Percentiles rank a stretch among this genome's conserved stretches.
phyloP scores from a whole-genome alignment of 2,797 vertebrate genomes.

The Phyllotis vaccarum region DNA sequence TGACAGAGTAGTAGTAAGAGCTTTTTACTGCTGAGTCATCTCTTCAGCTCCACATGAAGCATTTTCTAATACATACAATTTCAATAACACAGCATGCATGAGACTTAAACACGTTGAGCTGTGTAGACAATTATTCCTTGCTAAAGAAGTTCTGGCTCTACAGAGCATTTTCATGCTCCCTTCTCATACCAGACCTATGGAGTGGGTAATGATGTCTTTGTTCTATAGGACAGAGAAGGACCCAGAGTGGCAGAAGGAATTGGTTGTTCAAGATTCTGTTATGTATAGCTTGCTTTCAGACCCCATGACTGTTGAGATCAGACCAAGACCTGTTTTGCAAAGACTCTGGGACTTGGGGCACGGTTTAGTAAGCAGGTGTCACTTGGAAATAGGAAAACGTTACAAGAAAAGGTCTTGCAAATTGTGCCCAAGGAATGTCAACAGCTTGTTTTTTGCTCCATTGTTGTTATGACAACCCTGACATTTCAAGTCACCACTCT shows the following conservation, averaged over 20 bases:
- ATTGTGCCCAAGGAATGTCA: conserved; percentile 41
- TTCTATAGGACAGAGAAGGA: background rate
- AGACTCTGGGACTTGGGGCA: background rate
- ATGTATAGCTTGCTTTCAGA: conserved; percentile 25
- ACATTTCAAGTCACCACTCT: conserved; percentile 51
- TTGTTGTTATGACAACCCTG: background rate
- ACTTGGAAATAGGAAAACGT: conserved; percentile 52
- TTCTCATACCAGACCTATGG: background rate
- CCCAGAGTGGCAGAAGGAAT: background rate
- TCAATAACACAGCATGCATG: background rate
- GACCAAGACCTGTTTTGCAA: background rate
- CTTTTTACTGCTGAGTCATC: background rate
- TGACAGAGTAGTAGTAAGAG: background rate
- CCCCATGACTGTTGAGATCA: background rate
- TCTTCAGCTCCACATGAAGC: background rate
- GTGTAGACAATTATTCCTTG: background rate
- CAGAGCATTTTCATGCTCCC: background rate
- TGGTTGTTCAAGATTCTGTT: background rate
- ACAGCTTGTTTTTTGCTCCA: conserved; percentile 1
- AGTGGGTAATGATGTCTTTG: background rate
- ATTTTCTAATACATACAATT: conserved; percentile 31
- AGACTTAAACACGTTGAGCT: background rate
- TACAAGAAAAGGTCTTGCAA: conserved; percentile 19
- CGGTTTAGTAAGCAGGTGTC: background rate
- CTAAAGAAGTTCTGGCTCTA: background rate